Percentiles rank a stretch among this genome's conserved stretches.
phyloP scores from a whole-genome alignment of 2,113 vertebrate species.

The Epinephelus lanceolatus region DNA sequence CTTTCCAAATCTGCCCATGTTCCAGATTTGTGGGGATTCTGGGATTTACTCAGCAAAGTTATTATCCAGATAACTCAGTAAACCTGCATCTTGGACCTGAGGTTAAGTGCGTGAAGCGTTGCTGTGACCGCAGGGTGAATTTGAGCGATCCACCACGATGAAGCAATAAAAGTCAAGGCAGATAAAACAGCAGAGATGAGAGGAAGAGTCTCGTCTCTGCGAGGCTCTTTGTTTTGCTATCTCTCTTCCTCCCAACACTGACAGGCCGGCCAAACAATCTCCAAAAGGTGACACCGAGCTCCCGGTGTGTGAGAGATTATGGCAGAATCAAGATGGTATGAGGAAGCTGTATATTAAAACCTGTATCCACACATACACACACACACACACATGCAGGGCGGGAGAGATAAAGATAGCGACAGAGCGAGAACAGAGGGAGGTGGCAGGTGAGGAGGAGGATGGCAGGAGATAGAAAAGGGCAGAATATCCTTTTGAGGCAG shows the following conservation, averaged over 20 bases:
- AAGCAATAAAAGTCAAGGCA: constrained; percentile 49
- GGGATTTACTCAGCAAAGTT: constrained; percentile 2
- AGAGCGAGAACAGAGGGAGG: constrained; percentile 38
- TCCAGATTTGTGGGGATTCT: neutral
- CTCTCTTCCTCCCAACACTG: constrained; percentile 34
- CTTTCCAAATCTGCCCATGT: neutral
- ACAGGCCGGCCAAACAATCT: constrained; percentile 33
- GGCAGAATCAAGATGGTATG: neutral
- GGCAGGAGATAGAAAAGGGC: constrained; percentile 24
- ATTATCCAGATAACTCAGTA: neutral
- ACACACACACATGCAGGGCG: neutral
- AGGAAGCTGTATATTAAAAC: constrained; percentile 40
- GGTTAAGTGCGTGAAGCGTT: constrained; percentile 40
- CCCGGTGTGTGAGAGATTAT: constrained; percentile 5
- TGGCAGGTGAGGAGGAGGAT: constrained; percentile 48
- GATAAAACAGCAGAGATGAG: constrained; percentile 54
- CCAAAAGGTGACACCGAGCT: constrained; percentile 34
- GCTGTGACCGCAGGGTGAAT: constrained; percentile 28
- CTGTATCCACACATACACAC: constrained; percentile 5
- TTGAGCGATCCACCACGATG: constrained; percentile 26
- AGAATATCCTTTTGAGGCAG: constrained; percentile 33
- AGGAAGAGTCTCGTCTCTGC: constrained; percentile 36
- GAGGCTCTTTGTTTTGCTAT: constrained; percentile 51
- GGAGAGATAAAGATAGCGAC: constrained; percentile 48
- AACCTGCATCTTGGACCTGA: neutral